A percentile compares a stretch with the other conserved stretches of the same genome.
phyloP scores from a whole-genome alignment of 2,113 vertebrate species.

The Oceanodroma tethys region DNA sequence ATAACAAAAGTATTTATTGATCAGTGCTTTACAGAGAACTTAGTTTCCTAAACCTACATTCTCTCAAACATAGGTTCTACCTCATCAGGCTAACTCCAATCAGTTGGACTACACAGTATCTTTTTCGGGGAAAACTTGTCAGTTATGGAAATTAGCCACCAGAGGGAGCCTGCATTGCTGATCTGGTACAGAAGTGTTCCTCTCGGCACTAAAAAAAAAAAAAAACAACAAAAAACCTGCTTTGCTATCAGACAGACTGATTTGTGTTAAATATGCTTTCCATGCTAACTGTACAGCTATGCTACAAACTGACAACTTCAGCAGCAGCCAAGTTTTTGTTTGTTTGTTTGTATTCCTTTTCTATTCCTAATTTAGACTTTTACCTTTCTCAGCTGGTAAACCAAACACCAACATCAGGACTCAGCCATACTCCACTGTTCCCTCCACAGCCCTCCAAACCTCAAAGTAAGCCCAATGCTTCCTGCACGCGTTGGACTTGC shows the following conservation, averaged over 20 bases:
- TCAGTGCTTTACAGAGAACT: background rate
- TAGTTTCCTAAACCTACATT: background rate
- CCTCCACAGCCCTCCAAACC: background rate
- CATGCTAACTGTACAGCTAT: background rate
- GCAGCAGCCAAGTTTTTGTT: background rate
- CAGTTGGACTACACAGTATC: accelerated
- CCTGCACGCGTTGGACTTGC: background rate
- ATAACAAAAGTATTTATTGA: background rate
- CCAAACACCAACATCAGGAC: background rate
- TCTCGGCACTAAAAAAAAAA: accelerated
- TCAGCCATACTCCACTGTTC: background rate
- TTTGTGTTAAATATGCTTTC: background rate
- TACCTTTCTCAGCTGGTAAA: background rate
- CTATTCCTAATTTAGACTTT: background rate
- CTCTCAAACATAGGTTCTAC: background rate
- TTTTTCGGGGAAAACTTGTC: accelerated
- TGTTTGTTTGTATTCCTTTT: background rate
- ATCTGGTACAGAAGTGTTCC: background rate
- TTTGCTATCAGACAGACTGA: background rate
- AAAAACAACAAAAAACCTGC: too few relatives aligned
- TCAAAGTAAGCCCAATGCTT: background rate
- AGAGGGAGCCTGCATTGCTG: conserved; percentile 26
- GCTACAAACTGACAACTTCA: background rate
- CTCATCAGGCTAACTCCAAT: background rate
- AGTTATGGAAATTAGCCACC: background rate